A percentile compares a stretch with the other conserved stretches of the same genome.
Evolutionary conservation across 2,888 invertebrate genomes (phyloP).

Genomic region (Chydorus sphaericus): DNA sequence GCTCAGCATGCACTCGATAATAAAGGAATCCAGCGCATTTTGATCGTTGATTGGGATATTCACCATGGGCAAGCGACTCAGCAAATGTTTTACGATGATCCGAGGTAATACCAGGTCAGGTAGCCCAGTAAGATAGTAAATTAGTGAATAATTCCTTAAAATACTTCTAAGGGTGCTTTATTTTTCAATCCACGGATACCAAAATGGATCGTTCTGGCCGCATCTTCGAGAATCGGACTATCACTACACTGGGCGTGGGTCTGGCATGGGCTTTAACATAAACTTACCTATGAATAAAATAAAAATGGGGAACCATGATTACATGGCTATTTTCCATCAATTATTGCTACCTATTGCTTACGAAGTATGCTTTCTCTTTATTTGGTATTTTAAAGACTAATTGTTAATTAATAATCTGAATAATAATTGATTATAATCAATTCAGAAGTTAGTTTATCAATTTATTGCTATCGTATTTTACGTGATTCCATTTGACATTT

Average conservation of each 20-base stretch:
- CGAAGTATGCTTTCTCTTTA: conserved; percentile 24
- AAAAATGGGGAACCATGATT: conserved; percentile 34
- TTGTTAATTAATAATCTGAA: neutral
- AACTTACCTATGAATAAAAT: conserved; percentile 38
- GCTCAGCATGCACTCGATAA: conserved; percentile 57
- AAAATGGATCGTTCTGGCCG: conserved; percentile 37
- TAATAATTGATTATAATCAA: neutral
- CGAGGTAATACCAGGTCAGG: conserved; percentile 40
- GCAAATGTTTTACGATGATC: conserved; percentile 72
- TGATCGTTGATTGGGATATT: conserved; percentile 91
- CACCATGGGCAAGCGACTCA: conserved; percentile 93
- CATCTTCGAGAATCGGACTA: conserved; percentile 33
- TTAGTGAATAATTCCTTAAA: no score
- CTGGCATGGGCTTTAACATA: conserved; percentile 34
- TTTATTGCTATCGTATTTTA: no score
- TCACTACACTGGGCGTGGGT: conserved; percentile 31
- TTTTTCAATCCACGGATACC: conserved; percentile 37
- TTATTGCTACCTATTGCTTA: conserved; percentile 28
- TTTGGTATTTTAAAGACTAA: no score
- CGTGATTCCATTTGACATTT: no score
- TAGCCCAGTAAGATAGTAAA: neutral
- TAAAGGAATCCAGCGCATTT: conserved; percentile 42
- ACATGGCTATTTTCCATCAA: conserved; percentile 32
- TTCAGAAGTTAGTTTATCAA: neutral
- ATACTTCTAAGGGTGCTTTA: conserved; percentile 30